Percentiles rank a stretch among this genome's conserved stretches.
These are phyloP conservation scores for Rutilus rutilus DNA, from an alignment of 2,113 vertebrate species.

Conservation along the genomic window DNA sequence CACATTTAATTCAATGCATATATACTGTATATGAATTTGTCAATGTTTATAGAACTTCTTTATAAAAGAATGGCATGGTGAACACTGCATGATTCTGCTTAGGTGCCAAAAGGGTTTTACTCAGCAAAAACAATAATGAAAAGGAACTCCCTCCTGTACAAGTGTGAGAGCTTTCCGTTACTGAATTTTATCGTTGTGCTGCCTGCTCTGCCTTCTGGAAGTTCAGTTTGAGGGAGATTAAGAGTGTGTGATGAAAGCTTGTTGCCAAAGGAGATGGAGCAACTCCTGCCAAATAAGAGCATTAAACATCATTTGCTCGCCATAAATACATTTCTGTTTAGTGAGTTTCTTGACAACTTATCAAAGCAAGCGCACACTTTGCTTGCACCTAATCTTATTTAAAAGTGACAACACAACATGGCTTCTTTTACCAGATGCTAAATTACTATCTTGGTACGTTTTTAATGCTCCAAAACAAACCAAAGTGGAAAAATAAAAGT, in stretches of 20 bases:
- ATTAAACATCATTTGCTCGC: constrained; percentile 40
- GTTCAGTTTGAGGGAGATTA: constrained; percentile 34
- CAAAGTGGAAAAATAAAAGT: not conserved
- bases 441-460: not conserved
- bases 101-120: not conserved
- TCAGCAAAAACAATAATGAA: constrained; percentile 20
- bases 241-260: constrained; percentile 3
- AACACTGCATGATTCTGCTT: not conserved
- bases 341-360: constrained; percentile 18
- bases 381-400: constrained; percentile 20
- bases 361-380: not conserved
- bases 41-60: not conserved
- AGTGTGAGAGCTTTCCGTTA: constrained; percentile 6
- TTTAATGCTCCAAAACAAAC: constrained; percentile 23
- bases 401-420: not conserved
- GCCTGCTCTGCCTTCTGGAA: constrained; percentile 36
- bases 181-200: constrained; percentile 1
- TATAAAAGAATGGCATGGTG: not conserved
- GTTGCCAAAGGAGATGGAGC: constrained; percentile 11
- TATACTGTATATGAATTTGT: not conserved
- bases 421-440: not conserved
- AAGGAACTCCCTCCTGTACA: not conserved
- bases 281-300: constrained; percentile 27
- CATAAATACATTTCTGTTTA: constrained; percentile 60
- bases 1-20: no score